phyloP scores from a whole-genome alignment of 1,140 invertebrate genomes.

The Pectinophora gossypiella region DNA sequence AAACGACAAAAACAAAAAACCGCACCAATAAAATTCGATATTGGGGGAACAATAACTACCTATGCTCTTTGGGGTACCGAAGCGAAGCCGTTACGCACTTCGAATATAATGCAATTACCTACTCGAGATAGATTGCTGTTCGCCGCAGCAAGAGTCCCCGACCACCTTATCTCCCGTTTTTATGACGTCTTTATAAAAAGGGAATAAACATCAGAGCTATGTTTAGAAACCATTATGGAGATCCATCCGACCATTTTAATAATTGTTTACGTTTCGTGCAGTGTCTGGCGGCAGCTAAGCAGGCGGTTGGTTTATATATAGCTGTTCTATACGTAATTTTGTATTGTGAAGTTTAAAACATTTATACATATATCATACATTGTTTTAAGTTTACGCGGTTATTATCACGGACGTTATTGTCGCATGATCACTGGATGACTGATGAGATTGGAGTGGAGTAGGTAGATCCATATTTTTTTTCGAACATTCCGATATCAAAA shows the following conservation, averaged over 20 bases:
- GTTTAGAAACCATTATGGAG: background rate
- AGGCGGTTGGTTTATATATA: too few species aligned
- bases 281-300: too few species aligned
- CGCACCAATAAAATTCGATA: slow-evolving; percentile 20
- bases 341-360: too few species aligned
- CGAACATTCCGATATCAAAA: too few species aligned
- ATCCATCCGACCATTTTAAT: background rate
- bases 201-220: slow-evolving; percentile 18
- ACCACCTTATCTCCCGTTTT: slow-evolving; percentile 38
- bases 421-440: too few species aligned
- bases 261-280: background rate
- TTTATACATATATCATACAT: too few species aligned
- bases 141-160: too few species aligned
- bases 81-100: slow-evolving; percentile 32
- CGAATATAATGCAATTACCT: slow-evolving; percentile 45
- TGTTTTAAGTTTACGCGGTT: too few species aligned
- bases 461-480: too few species aligned
- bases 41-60: slow-evolving; percentile 33
- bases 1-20: slow-evolving; percentile 12
- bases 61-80: slow-evolving; percentile 21
- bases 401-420: too few species aligned
- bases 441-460: too few species aligned
- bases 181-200: slow-evolving; percentile 36
- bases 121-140: slow-evolving; percentile 39
- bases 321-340: too few species aligned